These are phyloP conservation scores for Porites cylindrica DNA, from an alignment of 92 coral and sea anemone species.

Conservation along the genomic window DNA sequence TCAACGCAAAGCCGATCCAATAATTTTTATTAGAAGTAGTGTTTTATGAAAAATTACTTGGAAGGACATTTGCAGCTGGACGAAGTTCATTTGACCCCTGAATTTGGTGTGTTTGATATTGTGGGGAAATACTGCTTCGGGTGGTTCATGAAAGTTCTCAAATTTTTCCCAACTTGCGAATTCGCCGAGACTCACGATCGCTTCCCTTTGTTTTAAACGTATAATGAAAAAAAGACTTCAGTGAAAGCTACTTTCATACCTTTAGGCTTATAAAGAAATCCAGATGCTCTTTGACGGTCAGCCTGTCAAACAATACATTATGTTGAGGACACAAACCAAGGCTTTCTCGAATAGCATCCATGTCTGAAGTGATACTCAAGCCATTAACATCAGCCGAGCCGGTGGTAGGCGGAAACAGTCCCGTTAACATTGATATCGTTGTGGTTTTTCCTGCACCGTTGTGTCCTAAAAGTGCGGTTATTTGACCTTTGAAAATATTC, in stretches of 20 bases:
- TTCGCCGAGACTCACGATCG: too few species aligned
- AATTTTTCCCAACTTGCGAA: too few species aligned
- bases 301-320: conserved; percentile 92
- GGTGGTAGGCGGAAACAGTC: conserved; percentile 82
- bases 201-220: too few species aligned
- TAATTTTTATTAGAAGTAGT: too few species aligned
- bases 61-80: too few species aligned
- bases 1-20: too few species aligned
- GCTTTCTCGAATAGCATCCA: conserved; percentile 90
- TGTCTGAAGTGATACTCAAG: conserved; percentile 81
- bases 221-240: background rate
- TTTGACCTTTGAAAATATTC: conserved; percentile 93
- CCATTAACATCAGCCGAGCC: conserved; percentile 79
- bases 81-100: too few species aligned
- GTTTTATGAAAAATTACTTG: too few species aligned
- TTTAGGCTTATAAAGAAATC: conserved; percentile 86
- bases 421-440: conserved; percentile 90
- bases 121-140: too few species aligned
- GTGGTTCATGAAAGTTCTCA: too few species aligned
- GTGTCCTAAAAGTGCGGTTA: conserved; percentile 93
- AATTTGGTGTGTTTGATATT: too few species aligned
- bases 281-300: conserved; percentile 93
- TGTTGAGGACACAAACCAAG: conserved; percentile 98
- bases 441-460: conserved; percentile 98
- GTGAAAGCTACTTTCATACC: conserved; percentile 45